These are phyloP conservation scores for Sylvietta virens DNA, from an alignment of 2,113 vertebrate genomes.

Conservation along the genomic window DNA sequence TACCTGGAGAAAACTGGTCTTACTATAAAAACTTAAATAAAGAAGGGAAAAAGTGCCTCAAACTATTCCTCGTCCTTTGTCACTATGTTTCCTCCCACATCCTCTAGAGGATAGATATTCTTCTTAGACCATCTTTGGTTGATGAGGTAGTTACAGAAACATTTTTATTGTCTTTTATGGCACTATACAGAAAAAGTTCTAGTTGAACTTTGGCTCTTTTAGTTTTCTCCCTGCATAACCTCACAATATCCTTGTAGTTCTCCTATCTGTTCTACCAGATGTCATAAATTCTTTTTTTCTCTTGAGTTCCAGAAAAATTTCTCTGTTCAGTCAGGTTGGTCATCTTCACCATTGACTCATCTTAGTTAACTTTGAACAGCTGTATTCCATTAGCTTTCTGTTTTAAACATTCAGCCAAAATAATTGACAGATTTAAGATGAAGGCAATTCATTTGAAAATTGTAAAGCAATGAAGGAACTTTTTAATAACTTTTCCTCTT, in stretches of 20 bases:
- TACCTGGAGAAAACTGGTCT: neutral
- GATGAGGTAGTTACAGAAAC: neutral
- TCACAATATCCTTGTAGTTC: neutral
- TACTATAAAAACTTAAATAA: neutral
- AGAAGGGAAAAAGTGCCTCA: neutral
- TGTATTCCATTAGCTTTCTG: neutral
- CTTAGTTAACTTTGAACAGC: neutral
- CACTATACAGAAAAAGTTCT: neutral
- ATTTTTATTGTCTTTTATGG: neutral
- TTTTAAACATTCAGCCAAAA: neutral
- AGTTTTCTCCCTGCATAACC: neutral
- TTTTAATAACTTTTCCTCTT: conserved; percentile 10
- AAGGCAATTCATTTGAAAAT: neutral
- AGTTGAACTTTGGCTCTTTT: neutral
- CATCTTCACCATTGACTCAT: neutral
- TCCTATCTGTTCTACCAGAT: neutral
- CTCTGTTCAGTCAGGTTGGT: neutral
- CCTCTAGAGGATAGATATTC: neutral
- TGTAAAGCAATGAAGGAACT: neutral
- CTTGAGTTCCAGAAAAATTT: neutral
- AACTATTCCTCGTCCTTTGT: neutral
- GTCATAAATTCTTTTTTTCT: neutral
- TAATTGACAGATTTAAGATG: neutral
- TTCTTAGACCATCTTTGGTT: neutral
- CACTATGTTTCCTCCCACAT: neutral